Evolutionary conservation across 2,888 invertebrate species (phyloP), one percentile per base, ranked within the genome.

Genomic region (Dasypogon diadema): DNA sequence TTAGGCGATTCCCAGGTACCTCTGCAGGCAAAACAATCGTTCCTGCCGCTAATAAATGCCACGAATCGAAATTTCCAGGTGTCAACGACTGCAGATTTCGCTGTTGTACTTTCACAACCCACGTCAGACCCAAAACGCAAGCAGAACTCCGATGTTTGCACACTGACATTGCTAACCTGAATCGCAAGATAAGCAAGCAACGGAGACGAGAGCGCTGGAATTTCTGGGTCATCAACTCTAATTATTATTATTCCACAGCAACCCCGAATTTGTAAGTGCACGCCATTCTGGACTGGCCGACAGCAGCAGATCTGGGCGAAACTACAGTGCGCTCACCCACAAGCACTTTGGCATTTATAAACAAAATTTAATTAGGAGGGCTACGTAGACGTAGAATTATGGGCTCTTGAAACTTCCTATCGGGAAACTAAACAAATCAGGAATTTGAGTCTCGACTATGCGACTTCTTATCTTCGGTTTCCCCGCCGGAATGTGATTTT

Each of bases 151-250:
- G n/a, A 42, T 42, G n/a, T 42, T 42, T 42, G 8, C 42, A 12
- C 42, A 42, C 42, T 42, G 42, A 6, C n/a, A 42, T 2, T 12
- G 42, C 42, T 42, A 42, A 42, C 42, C 42, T 42, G 42, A 42
- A 42, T 42, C 12, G 8, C 8, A 30, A 30, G 30, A 30, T 30
- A 30, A 30, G 8, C 30, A 30, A 8, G 30, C 30, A 30, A 30
- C 30, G 3, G 42, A 6, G 42, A 16, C 21, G 21, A 60, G 60
- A 60, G 60, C 21, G 16, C 8, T 60, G 60, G 60, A 60, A 60
- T 60, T 60, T 60, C 60, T 60, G 60, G 60, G 60, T 60, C 60
- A 60, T 24, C 55, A 55, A 22, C 37, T 60, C 60, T 60, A 16
- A 60, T 58, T 58, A 60, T 37, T 60, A 37, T 60, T 60, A 37